phyloP scores from a whole-genome alignment of 2,113 vertebrate genomes.

The Ctenodactylus gundi region DNA sequence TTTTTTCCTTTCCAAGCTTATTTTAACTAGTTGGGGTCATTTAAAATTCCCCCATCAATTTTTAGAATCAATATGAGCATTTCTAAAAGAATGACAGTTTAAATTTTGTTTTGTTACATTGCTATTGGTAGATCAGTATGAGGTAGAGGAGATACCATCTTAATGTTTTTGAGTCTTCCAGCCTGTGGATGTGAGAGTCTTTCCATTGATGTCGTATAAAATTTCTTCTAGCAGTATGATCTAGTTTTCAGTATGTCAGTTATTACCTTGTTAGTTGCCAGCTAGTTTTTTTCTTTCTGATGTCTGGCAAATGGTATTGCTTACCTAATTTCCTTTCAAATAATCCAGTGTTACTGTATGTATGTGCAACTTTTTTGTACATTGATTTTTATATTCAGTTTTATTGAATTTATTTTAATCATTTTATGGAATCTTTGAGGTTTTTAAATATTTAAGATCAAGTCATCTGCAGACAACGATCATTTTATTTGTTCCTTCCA shows the following conservation, averaged over 20 bases:
- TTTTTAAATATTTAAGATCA: neutral
- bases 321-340: neutral
- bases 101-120: neutral
- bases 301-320: neutral
- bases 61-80: neutral
- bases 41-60: neutral
- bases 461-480: neutral
- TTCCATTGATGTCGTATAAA: neutral
- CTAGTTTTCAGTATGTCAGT: neutral
- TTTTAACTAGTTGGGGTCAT: neutral
- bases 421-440: neutral
- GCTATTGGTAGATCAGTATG: neutral
- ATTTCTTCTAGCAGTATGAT: neutral
- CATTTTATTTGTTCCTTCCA: neutral
- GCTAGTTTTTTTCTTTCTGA: neutral
- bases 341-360: neutral
- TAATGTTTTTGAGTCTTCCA: neutral
- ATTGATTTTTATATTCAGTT: neutral
- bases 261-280: neutral
- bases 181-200: neutral
- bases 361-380: neutral
- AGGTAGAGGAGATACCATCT: neutral
- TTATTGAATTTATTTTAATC: neutral
- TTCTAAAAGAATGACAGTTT: neutral
- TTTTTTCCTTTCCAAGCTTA: neutral